Base-by-base conservation (phyloP, 2,797 vertebrate genomes). In the Varecia variegata region DNA sequence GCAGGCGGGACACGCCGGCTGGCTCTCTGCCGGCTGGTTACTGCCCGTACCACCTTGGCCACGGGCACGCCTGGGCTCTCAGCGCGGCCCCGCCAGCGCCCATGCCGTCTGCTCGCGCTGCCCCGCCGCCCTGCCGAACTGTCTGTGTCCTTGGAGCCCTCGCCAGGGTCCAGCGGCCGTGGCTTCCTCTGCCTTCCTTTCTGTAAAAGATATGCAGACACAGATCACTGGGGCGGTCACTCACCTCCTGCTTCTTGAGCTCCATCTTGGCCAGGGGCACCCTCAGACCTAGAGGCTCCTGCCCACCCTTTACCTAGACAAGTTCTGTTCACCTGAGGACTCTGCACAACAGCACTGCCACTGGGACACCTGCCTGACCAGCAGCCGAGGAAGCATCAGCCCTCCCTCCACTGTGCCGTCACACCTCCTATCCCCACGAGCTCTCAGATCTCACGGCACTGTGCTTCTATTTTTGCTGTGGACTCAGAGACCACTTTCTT, bases 171-270 rank as follows among this genome's bases (percentile, higher is more conserved):
- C 0, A 99, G 99, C 45, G 99, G 98, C 81, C 99, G 99, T 7
- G 99, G 99, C 56, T 99, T 99, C 50, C 99, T 98, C 88, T 99
- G 99, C 89, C 99, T 99, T 85, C 99, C 99, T 99, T 99, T 98
- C 96, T 95, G 94, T 38, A 40, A 91, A 84, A 84, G 88, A 97
- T 5, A 52, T 7, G 70, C 5, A 90, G 74, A 80, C 62, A 77
- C 6, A 47, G 62, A 56, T 88, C 40, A 56, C 0, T 0, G 12
- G 90, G 32, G 43, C 12, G 0, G 0, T n/a, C 38, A 7, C 23
- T 80, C 17, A 50, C 17, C 27, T 52, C 45, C 38, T 50, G 40
- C 38, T 43, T 62, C 86, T n/a, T n/a, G 11, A 32, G 71, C 73
- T 81, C 77, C 52, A 87, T 14, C 62, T 45, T 54, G 56, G 68